A percentile compares a stretch with the other conserved stretches of the same genome.
Conservation (phyloP, 2,113 vertebrate genomes). For the Cyanistes caeruleus region DNA sequence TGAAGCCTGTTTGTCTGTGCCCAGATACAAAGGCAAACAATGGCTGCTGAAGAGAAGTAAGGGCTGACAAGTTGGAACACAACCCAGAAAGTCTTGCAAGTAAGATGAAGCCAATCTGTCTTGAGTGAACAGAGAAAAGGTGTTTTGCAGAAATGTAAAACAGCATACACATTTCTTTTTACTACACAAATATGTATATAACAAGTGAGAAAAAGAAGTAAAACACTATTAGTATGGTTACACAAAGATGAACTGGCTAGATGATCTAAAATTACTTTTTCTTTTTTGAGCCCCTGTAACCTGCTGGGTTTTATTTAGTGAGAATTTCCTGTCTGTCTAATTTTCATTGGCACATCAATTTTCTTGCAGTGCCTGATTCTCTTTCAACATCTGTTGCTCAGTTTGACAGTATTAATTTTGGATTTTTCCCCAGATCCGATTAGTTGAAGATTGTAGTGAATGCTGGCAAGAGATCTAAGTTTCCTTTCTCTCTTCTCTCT, state of each 20-base stretch:
- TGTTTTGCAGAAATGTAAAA: not conserved
- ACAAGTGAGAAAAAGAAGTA: not conserved
- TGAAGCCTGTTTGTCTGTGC: constrained; percentile 5
- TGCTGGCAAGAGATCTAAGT: constrained; percentile 33
- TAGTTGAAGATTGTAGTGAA: constrained; percentile 35
- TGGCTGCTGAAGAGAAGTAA: not conserved
- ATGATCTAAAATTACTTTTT: not conserved
- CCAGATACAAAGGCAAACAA: not conserved
- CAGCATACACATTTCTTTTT: not conserved
- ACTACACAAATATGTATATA: not conserved
- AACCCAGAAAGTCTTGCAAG: not conserved
- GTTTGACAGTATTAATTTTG: constrained; percentile 70
- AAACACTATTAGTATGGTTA: not conserved
- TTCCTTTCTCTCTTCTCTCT: constrained; percentile 11
- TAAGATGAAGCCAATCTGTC: constrained; percentile 3
- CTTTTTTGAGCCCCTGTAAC: not conserved
- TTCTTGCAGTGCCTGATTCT: constrained; percentile 54
- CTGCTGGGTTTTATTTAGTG: constrained; percentile 44
- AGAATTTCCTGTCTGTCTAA: constrained; percentile 52
- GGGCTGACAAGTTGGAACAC: not conserved
- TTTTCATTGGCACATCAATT: constrained; percentile 62
- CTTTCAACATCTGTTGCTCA: constrained; percentile 68
- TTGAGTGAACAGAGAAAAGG: not conserved
- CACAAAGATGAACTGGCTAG: not conserved
- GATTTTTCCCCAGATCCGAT: constrained; percentile 65